These are phyloP conservation scores for Andrena haemorrhoa DNA, from an alignment of 2,888 invertebrate genomes.

Conservation along the genomic window DNA sequence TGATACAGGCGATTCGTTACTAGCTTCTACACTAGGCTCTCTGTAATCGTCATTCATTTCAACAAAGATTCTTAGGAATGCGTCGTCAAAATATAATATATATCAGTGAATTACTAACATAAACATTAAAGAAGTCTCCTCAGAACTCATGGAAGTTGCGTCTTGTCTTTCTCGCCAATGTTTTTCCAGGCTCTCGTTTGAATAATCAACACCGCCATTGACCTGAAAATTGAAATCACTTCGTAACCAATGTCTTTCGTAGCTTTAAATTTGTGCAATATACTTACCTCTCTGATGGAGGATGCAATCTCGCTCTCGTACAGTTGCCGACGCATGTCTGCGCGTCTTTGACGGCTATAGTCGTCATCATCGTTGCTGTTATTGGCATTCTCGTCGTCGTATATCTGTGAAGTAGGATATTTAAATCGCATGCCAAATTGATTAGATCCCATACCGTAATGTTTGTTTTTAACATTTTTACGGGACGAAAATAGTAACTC, in stretches of 20 bases:
- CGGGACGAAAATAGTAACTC: no score
- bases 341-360: not conserved
- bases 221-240: constrained; percentile 44
- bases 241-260: not conserved
- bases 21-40: not conserved
- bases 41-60: not conserved
- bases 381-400: not conserved
- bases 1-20: not conserved
- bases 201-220: constrained; percentile 51
- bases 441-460: not conserved
- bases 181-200: constrained; percentile 49
- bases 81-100: no score
- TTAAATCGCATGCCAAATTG: not conserved
- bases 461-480: no score
- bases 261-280: not conserved
- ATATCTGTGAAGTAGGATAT: constrained; percentile 24
- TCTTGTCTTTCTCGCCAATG: constrained; percentile 24
- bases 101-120: not conserved
- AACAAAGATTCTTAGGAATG: not conserved
- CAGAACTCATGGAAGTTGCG: not conserved
- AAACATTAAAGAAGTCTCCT: not conserved
- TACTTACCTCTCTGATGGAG: constrained; percentile 53
- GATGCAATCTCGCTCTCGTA: constrained; percentile 37
- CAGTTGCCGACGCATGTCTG: not conserved
- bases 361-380: not conserved